Evolutionary conservation across 2,888 invertebrate species (phyloP).

Genomic region (Dioctria rufipes): DNA sequence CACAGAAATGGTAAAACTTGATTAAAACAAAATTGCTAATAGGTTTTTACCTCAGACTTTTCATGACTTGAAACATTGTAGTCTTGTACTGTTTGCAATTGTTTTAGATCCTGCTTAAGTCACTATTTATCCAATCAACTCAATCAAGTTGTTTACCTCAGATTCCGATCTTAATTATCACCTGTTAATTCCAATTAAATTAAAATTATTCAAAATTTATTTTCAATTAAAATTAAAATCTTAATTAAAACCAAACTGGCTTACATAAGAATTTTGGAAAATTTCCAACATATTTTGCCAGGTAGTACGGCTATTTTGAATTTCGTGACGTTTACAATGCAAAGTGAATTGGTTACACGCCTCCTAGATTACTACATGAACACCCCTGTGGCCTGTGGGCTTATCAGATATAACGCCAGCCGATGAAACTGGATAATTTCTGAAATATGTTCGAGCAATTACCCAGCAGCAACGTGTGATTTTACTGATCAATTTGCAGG

Average conservation of each 20-base stretch:
- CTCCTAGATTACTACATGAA: neutral
- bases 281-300: neutral
- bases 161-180: constrained; percentile 16
- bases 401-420: constrained; percentile 32
- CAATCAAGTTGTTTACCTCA: constrained; percentile 13
- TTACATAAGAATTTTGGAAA: constrained; percentile 27
- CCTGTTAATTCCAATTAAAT: constrained; percentile 47
- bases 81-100: too few species aligned
- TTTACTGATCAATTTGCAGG: constrained; percentile 16
- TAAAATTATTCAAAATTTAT: constrained; percentile 52
- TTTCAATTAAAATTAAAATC: constrained; percentile 43
- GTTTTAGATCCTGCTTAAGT: too few species aligned
- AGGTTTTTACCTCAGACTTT: too few species aligned
- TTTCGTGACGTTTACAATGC: neutral
- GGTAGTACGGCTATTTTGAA: constrained; percentile 7
- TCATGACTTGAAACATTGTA: too few species aligned
- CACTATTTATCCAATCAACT: too few species aligned
- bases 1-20: too few species aligned
- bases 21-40: too few species aligned
- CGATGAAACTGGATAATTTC: constrained; percentile 16
- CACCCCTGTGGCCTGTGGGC: neutral
- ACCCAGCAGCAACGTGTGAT: constrained; percentile 22
- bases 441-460: constrained; percentile 45
- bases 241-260: constrained; percentile 44
- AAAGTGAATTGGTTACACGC: neutral